Evolutionary conservation across 2,797 vertebrate species (phyloP).

Genomic region (Eleutherodactylus coqui): DNA sequence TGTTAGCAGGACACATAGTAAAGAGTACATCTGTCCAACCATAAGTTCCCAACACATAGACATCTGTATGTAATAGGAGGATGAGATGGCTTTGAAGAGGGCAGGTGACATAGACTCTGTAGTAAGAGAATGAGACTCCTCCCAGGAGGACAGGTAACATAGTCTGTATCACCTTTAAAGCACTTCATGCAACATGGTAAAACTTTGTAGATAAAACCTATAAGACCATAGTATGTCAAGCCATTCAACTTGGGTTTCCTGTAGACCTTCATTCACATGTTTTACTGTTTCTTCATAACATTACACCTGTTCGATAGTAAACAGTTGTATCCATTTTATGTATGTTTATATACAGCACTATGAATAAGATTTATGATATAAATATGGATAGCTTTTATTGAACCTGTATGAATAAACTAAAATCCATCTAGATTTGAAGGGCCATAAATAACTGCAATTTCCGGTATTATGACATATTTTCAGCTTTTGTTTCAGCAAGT

Average conservation of each 20-base stretch:
- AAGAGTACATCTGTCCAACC: conserved; percentile 27
- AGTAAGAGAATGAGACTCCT: conserved; percentile 1
- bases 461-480: not conserved
- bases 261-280: not conserved
- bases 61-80: conserved; percentile 6
- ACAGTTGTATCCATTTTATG: not conserved
- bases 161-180: not conserved
- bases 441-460: not conserved
- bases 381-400: not conserved
- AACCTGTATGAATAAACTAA: not conserved
- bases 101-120: not conserved
- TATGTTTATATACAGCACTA: not conserved
- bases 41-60: conserved; percentile 24
- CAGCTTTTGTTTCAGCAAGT: not conserved
- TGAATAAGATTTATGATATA: not conserved
- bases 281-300: not conserved
- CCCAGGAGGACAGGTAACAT: not conserved
- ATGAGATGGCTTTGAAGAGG: conserved; percentile 8
- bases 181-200: too few species aligned
- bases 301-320: not conserved
- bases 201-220: not conserved
- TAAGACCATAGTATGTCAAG: not conserved
- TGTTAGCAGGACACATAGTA: conserved; percentile 50
- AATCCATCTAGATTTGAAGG: not conserved
- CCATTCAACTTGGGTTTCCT: not conserved